Base-by-base conservation (phyloP, 64 coral and sea anemone species). In the Porites lutea region DNA sequence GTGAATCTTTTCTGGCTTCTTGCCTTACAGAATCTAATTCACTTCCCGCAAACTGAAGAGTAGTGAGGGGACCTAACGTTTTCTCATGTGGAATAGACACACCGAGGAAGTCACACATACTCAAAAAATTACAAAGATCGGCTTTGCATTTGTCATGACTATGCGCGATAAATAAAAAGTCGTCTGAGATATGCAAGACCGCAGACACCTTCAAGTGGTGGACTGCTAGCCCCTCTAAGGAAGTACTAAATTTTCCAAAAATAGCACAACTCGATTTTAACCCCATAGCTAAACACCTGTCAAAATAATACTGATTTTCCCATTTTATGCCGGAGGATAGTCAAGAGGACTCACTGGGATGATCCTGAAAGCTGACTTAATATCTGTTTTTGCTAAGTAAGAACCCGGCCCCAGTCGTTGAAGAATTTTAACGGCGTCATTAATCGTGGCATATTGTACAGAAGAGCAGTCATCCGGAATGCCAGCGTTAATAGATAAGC, bases 271-370 rank as follows among this genome's bases (percentile, higher is more conserved):
- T 49, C 12, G 45, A 51, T 10, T 43, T 49, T 15, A 43, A 47
- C 22, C 77, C 77, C 77, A 79, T 79, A 51, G 77, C 43, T 79
- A 79, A 79, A 79, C 77, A 79, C 2, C 77, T n/a, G n/a, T 79
- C 77, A 20, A 79, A 79, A 79, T 79, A 79, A 11, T 54, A 79
- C 15, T 54, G n/a, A 19, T n/a, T 51, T 4, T 79, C 45, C 46
- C 48, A 79, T 54, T 79, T 6, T 12, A 79, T 51, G 52, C 77
- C 77, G 6, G 53, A 20, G 77, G 77, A 20, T 51, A 79, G 4
- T 79, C 77, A 11, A 20, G n/a, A 2, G 77, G 77, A 47, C 53
- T 45, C 8, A 79, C n/a, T 8, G 72, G 72, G 27, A 74, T 74
- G 8, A 74, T 74, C 12, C 72, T 16, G 19, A 74, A 74, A 13